phyloP scores from a whole-genome alignment of 2,888 invertebrate species.

The Microdon myrmicae region DNA sequence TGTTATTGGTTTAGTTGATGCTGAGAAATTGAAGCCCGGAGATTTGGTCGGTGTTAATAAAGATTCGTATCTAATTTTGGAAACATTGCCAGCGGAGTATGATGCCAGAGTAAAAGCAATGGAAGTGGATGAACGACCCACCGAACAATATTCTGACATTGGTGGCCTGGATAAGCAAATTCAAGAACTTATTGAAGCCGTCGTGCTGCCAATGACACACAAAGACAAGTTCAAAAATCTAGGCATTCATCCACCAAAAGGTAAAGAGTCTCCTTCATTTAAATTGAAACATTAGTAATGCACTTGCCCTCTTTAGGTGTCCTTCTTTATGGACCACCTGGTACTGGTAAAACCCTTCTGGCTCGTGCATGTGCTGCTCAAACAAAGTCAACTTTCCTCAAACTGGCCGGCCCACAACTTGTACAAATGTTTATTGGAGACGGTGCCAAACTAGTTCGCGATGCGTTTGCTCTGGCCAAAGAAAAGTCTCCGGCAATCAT shows the following conservation, averaged over 20 bases:
- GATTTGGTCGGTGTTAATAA: conserved; percentile 95
- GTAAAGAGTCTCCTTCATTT: conserved; percentile 41
- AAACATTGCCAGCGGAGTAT: conserved; percentile 96
- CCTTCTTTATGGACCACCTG: conserved; percentile 68
- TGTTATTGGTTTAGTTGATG: conserved; percentile 97
- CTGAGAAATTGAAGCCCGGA: conserved; percentile 96
- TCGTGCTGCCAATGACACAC: conserved; percentile 99
- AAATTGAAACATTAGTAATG: not conserved
- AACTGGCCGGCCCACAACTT: conserved; percentile 97
- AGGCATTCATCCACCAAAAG: conserved; percentile 99
- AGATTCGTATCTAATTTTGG: conserved; percentile 97
- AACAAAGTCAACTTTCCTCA: conserved; percentile 98
- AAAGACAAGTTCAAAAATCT: conserved; percentile 97
- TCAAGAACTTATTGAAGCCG: conserved; percentile 96
- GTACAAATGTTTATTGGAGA: conserved; percentile 99
- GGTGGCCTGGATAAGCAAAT: conserved; percentile 99
- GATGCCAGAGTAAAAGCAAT: conserved; percentile 98
- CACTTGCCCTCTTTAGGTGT: conserved; percentile 59
- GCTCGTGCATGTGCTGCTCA: conserved; percentile 99
- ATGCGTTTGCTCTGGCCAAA: conserved; percentile 97
- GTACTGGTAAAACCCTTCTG: conserved; percentile 94
- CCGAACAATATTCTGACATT: conserved; percentile 99
- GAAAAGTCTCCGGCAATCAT: conserved; percentile 99
- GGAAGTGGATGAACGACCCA: conserved; percentile 99
- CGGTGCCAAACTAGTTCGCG: conserved; percentile 95